These are phyloP conservation scores for Danionella dracula DNA, from an alignment of 2,797 vertebrate genomes.

Conservation along the genomic window DNA sequence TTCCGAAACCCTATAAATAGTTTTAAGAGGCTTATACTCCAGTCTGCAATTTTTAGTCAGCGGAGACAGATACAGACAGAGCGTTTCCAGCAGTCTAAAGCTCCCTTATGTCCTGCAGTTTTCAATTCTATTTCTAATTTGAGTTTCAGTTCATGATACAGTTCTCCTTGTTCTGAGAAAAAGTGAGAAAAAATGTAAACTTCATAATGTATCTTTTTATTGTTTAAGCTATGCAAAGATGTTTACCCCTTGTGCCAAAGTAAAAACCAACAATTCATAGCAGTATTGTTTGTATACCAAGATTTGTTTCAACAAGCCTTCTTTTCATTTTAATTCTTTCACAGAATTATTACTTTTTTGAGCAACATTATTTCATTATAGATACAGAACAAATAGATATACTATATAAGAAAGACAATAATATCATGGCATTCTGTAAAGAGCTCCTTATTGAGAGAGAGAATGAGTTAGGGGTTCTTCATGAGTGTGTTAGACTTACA, in stretches of 20 bases:
- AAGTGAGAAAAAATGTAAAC: no score
- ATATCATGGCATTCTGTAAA: conserved; percentile 10
- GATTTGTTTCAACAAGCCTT: no score
- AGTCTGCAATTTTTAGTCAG: conserved; percentile 18
- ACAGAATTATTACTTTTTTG: no score
- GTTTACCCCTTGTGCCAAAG: no score
- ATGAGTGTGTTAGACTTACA: conserved; percentile 16
- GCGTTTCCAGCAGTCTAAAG: conserved; percentile 30
- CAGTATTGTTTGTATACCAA: no score
- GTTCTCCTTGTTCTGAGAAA: conserved; percentile 50
- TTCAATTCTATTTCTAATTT: conserved; percentile 54
- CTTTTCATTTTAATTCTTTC: no score
- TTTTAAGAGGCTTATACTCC: conserved; percentile 1
- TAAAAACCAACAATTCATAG: no score
- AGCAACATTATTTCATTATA: no score
- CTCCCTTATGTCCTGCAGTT: conserved; percentile 23
- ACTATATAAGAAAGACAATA: no score
- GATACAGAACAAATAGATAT: no score
- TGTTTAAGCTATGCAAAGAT: no score
- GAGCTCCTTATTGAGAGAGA: background rate
- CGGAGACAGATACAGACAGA: conserved; percentile 10
- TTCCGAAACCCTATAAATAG: conserved; percentile 24
- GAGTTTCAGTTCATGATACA: conserved; percentile 64
- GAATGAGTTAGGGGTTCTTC: conserved; percentile 10
- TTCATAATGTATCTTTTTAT: no score